Base-by-base conservation (phyloP, 1,140 invertebrate genomes). In the Armadillidium nasatum region DNA sequence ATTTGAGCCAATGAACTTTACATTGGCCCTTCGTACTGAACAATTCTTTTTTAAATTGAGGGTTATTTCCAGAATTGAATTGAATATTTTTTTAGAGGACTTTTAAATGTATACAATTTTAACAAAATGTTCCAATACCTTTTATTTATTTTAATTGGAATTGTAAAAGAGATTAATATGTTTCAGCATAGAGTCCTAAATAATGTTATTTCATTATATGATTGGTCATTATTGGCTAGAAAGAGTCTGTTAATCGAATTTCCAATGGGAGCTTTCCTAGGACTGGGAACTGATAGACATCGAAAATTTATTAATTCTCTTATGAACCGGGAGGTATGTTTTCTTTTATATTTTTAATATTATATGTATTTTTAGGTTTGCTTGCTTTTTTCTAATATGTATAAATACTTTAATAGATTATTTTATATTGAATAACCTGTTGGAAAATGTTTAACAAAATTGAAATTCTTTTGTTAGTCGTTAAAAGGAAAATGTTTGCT, bases 251-350 rank as follows among this genome's bases (percentile, higher is more conserved):
- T 87, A 0, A 88, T 87, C 80, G 84, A 86, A 19, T 88, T 90
- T 86, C 88, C 88, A 75, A 81, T 85, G 7, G 88, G 87, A 81
- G 88, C 89, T 0, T 82, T 94, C 15, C 83, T 90, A 0, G 88
- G 89, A 10, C 86, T 94, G 78, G 94, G 94, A 44, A 93, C 91
- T 0, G 88, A 92, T 73, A 87, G 90, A 74, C 94, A 97, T 85
- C 82, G 86, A 4, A 87, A 91, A 74, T 88, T 93, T 74, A 86
- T 91, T 66, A 87, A 90, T 79, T 88, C 90, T 15, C 88, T 91
- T 19, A 88, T 89, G 83, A 87, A 88, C 75, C 87, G 90, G 82
- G 87, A 92, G 85, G 90, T 91, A 83, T 73, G 4, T 44, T 19
- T 50, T 19, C n/a, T 19, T 44, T 72, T 72, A 45, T 44, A 46